Conservation (phyloP, 2,113 vertebrate genomes). For the Poecilia latipinna region DNA sequence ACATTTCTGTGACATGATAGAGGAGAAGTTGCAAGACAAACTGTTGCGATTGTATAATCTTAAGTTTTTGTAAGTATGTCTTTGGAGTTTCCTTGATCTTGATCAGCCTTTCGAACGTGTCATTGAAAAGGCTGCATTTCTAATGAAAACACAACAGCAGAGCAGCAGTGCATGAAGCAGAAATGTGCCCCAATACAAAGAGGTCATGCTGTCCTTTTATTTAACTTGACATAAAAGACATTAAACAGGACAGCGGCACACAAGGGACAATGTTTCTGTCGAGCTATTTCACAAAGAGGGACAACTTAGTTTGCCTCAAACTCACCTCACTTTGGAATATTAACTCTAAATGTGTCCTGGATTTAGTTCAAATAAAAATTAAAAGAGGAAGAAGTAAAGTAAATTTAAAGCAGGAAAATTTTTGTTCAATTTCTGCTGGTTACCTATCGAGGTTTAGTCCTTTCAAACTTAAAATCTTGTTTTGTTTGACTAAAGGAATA, state of each 20-base stretch:
- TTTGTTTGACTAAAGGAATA: not conserved
- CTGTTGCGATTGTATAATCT: too few species aligned
- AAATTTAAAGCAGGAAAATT: too few species aligned
- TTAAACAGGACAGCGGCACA: slow-evolving; percentile 17
- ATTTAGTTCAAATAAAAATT: too few species aligned
- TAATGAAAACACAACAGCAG: slow-evolving; percentile 10
- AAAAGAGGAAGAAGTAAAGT: too few species aligned
- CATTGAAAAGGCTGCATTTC: not conserved
- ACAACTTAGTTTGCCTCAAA: too few species aligned
- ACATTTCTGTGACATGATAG: not conserved
- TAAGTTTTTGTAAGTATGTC: not conserved
- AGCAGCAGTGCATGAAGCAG: slow-evolving; percentile 41
- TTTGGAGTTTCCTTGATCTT: not conserved
- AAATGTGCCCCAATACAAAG: slow-evolving; percentile 31
- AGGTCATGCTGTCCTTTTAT: slow-evolving; percentile 34
- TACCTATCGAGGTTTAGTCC: not conserved
- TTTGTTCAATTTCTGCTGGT: not conserved
- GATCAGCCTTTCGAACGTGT: not conserved
- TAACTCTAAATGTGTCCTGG: too few species aligned
- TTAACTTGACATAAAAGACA: slow-evolving; percentile 47
- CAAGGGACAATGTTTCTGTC: slow-evolving; percentile 12
- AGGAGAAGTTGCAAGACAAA: not conserved
- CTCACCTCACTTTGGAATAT: too few species aligned
- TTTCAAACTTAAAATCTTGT: not conserved
- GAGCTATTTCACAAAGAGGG: not conserved